Percentiles rank a stretch among this genome's conserved stretches.
Evolutionary conservation across 1,140 invertebrate genomes (phyloP).

Genomic region (Dryas iulia): DNA sequence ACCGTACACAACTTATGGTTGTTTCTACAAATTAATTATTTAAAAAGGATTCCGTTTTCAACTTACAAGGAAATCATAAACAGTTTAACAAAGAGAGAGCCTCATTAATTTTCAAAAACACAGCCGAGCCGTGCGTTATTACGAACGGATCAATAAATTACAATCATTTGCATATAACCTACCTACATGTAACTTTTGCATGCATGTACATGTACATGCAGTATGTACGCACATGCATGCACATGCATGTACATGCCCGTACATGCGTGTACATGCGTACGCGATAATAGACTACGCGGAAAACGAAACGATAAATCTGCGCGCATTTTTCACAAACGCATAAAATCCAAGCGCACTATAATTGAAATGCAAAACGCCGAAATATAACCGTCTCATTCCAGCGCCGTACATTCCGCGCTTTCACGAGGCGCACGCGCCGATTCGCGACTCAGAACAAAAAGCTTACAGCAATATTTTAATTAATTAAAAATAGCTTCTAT

Average conservation of each 20-base stretch:
- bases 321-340: conserved; percentile 76
- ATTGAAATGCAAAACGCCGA: conserved; percentile 55
- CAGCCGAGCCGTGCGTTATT: conserved; percentile 31
- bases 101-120: conserved; percentile 39
- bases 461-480: conserved; percentile 16
- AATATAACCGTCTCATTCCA: conserved; percentile 46
- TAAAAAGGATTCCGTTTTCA: conserved; percentile 23
- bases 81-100: conserved; percentile 28
- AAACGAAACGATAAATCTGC: conserved; percentile 70
- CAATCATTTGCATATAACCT: conserved; percentile 51
- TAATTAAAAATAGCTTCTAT: conserved; percentile 36
- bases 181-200: conserved; percentile 40
- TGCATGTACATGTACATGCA: conserved; percentile 33
- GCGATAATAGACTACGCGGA: conserved; percentile 67
- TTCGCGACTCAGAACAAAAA: conserved; percentile 26
- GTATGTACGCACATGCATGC: conserved; percentile 39
- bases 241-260: conserved; percentile 37
- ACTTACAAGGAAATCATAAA: conserved; percentile 33
- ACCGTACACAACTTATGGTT: background rate
- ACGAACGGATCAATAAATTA: conserved; percentile 50
- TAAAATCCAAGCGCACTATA: conserved; percentile 73
- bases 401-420: conserved; percentile 49
- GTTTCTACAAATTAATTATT: conserved; percentile 3
- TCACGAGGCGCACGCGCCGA: conserved; percentile 62
- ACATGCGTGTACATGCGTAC: conserved; percentile 35